phyloP scores from a whole-genome alignment of 2,888 invertebrate species.

The Nysson spinosus region DNA sequence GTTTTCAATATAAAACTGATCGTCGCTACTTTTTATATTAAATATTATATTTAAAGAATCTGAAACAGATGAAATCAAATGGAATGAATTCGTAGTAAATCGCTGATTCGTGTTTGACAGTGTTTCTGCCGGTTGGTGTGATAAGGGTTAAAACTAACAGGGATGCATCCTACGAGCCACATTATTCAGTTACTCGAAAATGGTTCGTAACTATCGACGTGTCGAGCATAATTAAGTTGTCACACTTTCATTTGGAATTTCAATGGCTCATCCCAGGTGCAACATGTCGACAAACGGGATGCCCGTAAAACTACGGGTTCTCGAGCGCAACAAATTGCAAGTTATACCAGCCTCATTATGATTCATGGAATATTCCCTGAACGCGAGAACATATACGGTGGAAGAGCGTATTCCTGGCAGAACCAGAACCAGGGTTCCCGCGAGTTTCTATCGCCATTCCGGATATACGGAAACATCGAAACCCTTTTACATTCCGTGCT shows the following conservation, averaged over 20 bases:
- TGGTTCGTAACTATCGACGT: neutral
- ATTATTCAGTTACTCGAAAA: neutral
- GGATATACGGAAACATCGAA: conserved; percentile 52
- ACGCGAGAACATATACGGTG: conserved; percentile 17
- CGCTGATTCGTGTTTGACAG: too few relatives aligned
- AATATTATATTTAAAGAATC: too few relatives aligned
- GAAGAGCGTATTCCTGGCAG: conserved; percentile 8
- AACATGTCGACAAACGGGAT: neutral
- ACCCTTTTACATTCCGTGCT: conserved; percentile 54
- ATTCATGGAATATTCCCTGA: conserved; percentile 56
- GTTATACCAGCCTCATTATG: conserved; percentile 53
- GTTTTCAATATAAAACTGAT: too few relatives aligned
- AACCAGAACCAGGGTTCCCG: conserved; percentile 1
- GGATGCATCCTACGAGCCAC: too few relatives aligned
- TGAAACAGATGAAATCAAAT: too few relatives aligned
- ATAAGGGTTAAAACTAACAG: too few relatives aligned
- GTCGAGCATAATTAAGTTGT: conserved; percentile 22
- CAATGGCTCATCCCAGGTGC: neutral
- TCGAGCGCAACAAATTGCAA: conserved; percentile 53
- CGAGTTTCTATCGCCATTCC: conserved; percentile 37
- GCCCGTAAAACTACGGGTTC: conserved; percentile 36
- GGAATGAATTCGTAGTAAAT: too few relatives aligned
- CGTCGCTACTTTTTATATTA: too few relatives aligned
- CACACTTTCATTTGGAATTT: conserved; percentile 16
- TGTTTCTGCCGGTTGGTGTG: too few relatives aligned